Evolutionary conservation across 2,888 invertebrate species (phyloP), one percentile per base, ranked within the genome.

Genomic region (Lithophane leautieri): DNA sequence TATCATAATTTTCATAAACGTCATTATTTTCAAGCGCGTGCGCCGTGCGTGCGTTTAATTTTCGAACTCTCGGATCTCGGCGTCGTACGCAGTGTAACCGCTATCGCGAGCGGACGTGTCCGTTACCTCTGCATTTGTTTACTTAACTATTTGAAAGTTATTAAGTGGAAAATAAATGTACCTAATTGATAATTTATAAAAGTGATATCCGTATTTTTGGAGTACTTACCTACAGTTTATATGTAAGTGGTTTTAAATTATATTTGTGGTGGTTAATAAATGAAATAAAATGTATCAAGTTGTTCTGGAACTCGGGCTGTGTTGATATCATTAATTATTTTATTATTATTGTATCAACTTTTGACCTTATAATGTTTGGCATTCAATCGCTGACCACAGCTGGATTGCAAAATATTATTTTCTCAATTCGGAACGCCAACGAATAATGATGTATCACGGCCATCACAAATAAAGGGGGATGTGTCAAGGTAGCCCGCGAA

Each of bases 301-400:
- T 28, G 28, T 28, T 42, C 16, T n/a, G 42, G 42, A 52, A 4
- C 3, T 9, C 4, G 28, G 54, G 16, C 63, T 16, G 28, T 19
- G 16, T 22, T 34, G 52, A 77, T 77, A 76, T 61, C 16, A 60
- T 11, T 77, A 70, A 50, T 50, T 50, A 50, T n/a, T n/a, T 52
- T n/a, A 16, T 22, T 42, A 44, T 61, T 50, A 61, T 52, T 44
- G 14, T 54, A 52, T 25, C 11, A 11, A 52, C 14, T 52, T 42
- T 50, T 50, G 50, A 50, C 19, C 8, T 50, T 1, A 25, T 3
- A 12, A 12, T 22, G 12, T 60, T 74, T 40, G 50, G 19, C 19
- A 50, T 50, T 50, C 8, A 44, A n/a, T 63, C 9, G 11, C n/a
- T 44, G 28, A 67, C 3, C 6, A 42, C 42, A 11, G 11, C 9